phyloP scores from a whole-genome alignment of 1,140 invertebrate species.

The Calliphora vicina region DNA sequence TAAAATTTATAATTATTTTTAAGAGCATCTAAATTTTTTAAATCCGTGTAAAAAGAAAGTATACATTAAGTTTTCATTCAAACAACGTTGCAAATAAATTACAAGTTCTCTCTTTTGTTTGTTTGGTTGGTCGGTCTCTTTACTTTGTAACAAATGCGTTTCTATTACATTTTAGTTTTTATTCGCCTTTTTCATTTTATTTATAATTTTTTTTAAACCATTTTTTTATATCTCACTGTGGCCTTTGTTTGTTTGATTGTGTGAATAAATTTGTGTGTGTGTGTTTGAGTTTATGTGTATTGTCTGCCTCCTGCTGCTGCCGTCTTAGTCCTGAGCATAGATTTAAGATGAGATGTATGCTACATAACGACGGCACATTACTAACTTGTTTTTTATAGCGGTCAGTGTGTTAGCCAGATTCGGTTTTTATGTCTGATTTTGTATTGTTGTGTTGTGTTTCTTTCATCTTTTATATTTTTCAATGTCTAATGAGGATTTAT shows the following conservation, averaged over 20 bases:
- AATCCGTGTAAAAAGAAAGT: background rate
- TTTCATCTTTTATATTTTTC: background rate
- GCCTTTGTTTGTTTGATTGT: background rate
- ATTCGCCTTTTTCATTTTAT: background rate
- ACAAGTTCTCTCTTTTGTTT: background rate
- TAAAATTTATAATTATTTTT: conserved; percentile 7
- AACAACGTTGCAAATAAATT: background rate
- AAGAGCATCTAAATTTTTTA: background rate
- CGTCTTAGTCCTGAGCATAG: background rate
- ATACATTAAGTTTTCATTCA: background rate
- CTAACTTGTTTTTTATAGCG: conserved; percentile 26
- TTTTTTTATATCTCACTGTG: background rate
- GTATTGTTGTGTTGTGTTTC: background rate
- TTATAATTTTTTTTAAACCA: background rate
- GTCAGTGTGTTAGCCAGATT: conserved; percentile 28
- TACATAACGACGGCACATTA: background rate
- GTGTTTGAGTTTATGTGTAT: background rate
- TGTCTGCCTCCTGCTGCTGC: background rate
- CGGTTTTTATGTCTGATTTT: conserved; percentile 11
- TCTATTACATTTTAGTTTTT: background rate
- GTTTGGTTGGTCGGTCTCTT: background rate
- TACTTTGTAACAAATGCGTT: background rate
- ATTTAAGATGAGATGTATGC: background rate
- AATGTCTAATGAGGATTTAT: background rate
- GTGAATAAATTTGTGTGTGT: background rate